Percentiles rank a stretch among this genome's conserved stretches.
These are phyloP conservation scores for Anthrax anthrax DNA, from an alignment of 2,888 invertebrate genomes.

Conservation along the genomic window DNA sequence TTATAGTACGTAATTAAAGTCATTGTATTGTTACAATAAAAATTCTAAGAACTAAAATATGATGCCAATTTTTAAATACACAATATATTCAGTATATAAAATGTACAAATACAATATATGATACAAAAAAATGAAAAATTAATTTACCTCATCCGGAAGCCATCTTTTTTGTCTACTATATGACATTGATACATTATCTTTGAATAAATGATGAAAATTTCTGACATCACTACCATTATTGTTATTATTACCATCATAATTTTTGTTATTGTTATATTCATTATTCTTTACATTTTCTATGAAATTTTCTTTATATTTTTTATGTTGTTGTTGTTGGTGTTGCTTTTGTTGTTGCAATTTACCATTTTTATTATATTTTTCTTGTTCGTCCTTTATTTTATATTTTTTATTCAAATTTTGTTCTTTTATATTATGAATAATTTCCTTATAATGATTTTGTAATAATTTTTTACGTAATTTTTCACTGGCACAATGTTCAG, in stretches of 20 bases:
- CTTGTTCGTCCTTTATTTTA: too few species aligned
- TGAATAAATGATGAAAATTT: too few species aligned
- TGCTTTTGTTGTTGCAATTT: neutral
- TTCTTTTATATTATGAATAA: too few species aligned
- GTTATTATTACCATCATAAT: neutral
- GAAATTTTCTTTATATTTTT: neutral
- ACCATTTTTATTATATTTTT: too few species aligned
- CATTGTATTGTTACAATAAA: too few species aligned
- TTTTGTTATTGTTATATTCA: neutral
- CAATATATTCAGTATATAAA: too few species aligned
- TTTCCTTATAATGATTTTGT: constrained; percentile 18
- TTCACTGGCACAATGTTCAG: constrained; percentile 33
- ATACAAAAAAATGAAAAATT: neutral
- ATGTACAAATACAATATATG: too few species aligned
- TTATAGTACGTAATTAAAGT: too few species aligned
- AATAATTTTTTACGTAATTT: constrained; percentile 23
- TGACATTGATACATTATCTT: constrained; percentile 10
- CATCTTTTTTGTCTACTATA: constrained; percentile 40
- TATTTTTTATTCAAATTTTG: too few species aligned
- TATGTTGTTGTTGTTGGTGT: constrained; percentile 21
- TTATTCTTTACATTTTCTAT: too few species aligned
- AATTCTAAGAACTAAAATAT: too few species aligned
- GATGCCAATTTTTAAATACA: too few species aligned
- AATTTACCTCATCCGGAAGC: constrained; percentile 49
- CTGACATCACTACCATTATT: neutral